phyloP scores from a whole-genome alignment of 2,888 invertebrate genomes.

The Escarpia spicata region DNA sequence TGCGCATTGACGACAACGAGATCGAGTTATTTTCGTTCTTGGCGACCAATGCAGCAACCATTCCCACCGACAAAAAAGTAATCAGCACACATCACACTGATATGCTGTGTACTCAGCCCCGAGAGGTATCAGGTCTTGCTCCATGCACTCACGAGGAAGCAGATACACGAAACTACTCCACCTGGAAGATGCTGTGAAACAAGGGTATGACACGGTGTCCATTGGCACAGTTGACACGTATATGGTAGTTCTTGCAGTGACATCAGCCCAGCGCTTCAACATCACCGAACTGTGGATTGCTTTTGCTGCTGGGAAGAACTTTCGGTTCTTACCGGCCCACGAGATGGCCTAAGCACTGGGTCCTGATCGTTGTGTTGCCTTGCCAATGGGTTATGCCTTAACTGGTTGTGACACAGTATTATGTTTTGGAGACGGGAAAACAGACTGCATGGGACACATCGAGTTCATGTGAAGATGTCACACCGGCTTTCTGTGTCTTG shows the following conservation, averaged over 20 bases:
- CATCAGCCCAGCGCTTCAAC: constrained; percentile 25
- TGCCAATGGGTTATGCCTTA: no score
- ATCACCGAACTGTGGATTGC: constrained; percentile 36
- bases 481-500: background rate
- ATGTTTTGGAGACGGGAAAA: background rate
- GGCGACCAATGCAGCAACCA: background rate
- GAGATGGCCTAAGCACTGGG: constrained; percentile 13
- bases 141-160: constrained; percentile 36
- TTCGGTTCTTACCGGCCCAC: constrained; percentile 40
- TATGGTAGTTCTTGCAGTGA: constrained; percentile 37
- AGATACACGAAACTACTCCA: constrained; percentile 37
- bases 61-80: constrained; percentile 18
- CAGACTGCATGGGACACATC: no score
- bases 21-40: constrained; percentile 31
- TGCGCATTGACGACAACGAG: constrained; percentile 31
- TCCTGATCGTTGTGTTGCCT: constrained; percentile 25
- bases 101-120: constrained; percentile 6
- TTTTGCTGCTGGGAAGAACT: constrained; percentile 35
- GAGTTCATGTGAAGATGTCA: background rate
- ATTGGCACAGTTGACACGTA: background rate
- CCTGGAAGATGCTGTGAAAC: constrained; percentile 33
- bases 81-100: constrained; percentile 19
- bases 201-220: background rate
- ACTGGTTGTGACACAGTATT: no score
- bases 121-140: background rate